Percentiles rank a stretch among this genome's conserved stretches.
phyloP scores from a whole-genome alignment of 2,113 vertebrate species.

The Centrocercus urophasianus region DNA sequence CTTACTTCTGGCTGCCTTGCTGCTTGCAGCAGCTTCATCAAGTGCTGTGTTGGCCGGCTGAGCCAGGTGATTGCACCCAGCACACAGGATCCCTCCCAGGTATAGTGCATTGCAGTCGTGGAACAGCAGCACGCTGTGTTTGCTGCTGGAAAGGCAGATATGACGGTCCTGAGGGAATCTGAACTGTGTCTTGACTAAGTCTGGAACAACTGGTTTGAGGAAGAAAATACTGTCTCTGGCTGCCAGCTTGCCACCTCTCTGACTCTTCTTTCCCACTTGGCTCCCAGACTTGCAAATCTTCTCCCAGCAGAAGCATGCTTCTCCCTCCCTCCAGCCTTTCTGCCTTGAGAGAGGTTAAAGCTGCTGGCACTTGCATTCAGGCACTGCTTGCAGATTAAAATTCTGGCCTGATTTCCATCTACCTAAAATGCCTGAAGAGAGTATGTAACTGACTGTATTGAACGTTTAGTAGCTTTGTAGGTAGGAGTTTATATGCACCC shows the following conservation, averaged over 20 bases:
- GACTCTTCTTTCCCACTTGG: background rate
- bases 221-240: background rate
- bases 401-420: background rate
- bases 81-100: rapidly evolving
- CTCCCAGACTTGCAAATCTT: background rate
- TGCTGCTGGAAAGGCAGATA: background rate
- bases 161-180: background rate
- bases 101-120: background rate
- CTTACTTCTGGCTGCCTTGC: background rate
- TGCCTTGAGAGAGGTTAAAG: background rate
- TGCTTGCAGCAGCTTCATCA: background rate
- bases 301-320: background rate
- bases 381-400: background rate
- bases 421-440: background rate
- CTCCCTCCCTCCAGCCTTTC: background rate
- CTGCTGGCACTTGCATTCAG: background rate
- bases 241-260: background rate
- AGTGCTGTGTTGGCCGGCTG: rapidly evolving
- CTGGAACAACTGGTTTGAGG: background rate
- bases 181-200: background rate
- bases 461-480: background rate
- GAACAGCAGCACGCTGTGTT: background rate
- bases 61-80: too few species aligned
- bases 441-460: background rate
- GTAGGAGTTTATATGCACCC: background rate